Conservation (phyloP, 2,113 vertebrate species). For the Sapayoa aenigma region DNA sequence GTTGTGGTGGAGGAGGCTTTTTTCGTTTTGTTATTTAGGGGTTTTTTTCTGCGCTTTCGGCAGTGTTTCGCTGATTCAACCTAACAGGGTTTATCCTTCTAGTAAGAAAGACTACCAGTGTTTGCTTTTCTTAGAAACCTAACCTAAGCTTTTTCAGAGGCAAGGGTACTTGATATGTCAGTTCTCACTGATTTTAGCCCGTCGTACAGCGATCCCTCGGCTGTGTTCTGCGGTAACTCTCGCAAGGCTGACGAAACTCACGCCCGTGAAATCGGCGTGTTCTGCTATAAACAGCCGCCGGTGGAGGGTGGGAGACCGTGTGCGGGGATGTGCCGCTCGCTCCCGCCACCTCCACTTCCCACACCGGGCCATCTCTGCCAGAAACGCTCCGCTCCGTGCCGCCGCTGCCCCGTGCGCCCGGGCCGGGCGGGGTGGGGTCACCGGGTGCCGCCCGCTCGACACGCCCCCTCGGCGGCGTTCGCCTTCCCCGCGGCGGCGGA, state of each 20-base stretch:
- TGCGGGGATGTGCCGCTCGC: background rate
- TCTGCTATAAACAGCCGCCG: fast-evolving
- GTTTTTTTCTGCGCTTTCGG: background rate
- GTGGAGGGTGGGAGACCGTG: background rate
- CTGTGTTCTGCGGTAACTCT: background rate
- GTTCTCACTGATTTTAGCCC: background rate
- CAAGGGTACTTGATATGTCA: fast-evolving
- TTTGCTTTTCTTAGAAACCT: background rate
- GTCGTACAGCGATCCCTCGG: background rate
- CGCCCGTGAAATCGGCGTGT: background rate
- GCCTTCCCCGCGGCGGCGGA: too few relatives aligned
- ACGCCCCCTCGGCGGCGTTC: background rate
- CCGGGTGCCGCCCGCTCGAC: background rate
- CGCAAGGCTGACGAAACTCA: background rate
- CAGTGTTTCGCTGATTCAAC: background rate
- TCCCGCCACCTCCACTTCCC: background rate
- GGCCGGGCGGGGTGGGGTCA: background rate
- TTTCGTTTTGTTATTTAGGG: background rate
- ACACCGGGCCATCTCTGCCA: background rate
- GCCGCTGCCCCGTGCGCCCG: background rate
- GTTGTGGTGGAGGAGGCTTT: background rate
- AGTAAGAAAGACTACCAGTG: background rate
- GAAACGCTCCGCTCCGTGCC: background rate
- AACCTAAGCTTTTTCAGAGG: background rate
- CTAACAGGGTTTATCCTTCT: background rate